These are phyloP conservation scores for Aspidapion aeneum DNA, from an alignment of 2,888 invertebrate species.

Conservation along the genomic window DNA sequence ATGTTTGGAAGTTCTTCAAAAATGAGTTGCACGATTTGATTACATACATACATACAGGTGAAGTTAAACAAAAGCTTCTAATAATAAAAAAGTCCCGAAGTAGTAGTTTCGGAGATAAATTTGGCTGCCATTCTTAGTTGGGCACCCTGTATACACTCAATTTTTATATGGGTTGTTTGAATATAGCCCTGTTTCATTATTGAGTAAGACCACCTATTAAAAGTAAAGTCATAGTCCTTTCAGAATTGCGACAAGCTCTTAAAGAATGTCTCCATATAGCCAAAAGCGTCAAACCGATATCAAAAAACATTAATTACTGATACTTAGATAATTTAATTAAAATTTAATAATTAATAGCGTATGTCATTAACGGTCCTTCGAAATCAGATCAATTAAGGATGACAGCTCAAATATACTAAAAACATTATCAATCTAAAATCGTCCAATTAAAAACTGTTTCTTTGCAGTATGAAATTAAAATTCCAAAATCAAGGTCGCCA, in stretches of 20 bases:
- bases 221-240: too few relatives aligned
- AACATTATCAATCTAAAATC: neutral
- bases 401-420: constrained; percentile 11
- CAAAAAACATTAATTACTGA: neutral
- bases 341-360: constrained; percentile 14
- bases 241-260: neutral
- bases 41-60: too few relatives aligned
- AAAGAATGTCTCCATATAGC: neutral
- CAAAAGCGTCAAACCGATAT: neutral
- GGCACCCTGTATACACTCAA: too few relatives aligned
- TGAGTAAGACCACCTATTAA: too few relatives aligned
- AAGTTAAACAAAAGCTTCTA: too few relatives aligned
- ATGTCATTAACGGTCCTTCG: constrained; percentile 19
- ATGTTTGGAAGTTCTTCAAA: too few relatives aligned
- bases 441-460: neutral
- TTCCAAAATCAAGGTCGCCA: neutral
- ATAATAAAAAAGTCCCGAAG: too few relatives aligned
- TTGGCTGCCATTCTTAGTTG: too few relatives aligned
- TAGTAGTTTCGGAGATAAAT: too few relatives aligned
- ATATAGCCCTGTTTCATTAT: too few relatives aligned
- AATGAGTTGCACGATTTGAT: too few relatives aligned
- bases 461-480: neutral
- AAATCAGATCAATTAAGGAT: constrained; percentile 22
- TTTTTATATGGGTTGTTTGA: too few relatives aligned
- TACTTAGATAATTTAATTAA: neutral